Conservation (phyloP, 2,797 vertebrate species). For the Coilia nasus region DNA sequence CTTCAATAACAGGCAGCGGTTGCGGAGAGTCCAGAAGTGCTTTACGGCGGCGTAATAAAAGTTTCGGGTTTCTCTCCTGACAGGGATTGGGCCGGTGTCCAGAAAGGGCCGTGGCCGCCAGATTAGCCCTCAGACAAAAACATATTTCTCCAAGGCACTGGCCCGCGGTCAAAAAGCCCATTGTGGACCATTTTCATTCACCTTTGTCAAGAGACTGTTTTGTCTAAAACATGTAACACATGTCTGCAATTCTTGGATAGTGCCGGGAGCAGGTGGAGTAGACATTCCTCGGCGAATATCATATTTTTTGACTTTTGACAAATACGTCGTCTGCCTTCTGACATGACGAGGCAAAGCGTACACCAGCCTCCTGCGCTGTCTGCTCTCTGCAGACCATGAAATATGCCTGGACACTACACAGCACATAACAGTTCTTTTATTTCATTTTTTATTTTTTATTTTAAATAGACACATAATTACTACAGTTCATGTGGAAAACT, state of each 20-base stretch:
- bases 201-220: conserved; percentile 71
- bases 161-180: conserved; percentile 67
- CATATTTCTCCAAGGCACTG: conserved; percentile 78
- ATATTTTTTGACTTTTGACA: conserved; percentile 18
- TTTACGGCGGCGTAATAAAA: conserved; percentile 76
- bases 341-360: conserved; percentile 14
- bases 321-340: conserved; percentile 22
- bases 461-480: conserved; percentile 35
- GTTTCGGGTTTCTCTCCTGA: conserved; percentile 70
- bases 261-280: conserved; percentile 65
- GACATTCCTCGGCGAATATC: conserved; percentile 36
- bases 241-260: conserved; percentile 77
- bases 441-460: conserved; percentile 52
- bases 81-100: conserved; percentile 61
- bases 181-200: conserved; percentile 64
- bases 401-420: conserved; percentile 1
- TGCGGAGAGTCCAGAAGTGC: conserved; percentile 72
- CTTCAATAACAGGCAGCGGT: conserved; percentile 65
- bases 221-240: conserved; percentile 69
- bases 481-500: conserved; percentile 35
- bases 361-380: not conserved
- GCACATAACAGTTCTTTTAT: conserved; percentile 23
- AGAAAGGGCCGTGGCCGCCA: conserved; percentile 58
- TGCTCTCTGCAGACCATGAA: conserved; percentile 18
- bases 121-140: conserved; percentile 77